Conservation (phyloP, 2,888 invertebrate species). For the Netelia melanura region DNA sequence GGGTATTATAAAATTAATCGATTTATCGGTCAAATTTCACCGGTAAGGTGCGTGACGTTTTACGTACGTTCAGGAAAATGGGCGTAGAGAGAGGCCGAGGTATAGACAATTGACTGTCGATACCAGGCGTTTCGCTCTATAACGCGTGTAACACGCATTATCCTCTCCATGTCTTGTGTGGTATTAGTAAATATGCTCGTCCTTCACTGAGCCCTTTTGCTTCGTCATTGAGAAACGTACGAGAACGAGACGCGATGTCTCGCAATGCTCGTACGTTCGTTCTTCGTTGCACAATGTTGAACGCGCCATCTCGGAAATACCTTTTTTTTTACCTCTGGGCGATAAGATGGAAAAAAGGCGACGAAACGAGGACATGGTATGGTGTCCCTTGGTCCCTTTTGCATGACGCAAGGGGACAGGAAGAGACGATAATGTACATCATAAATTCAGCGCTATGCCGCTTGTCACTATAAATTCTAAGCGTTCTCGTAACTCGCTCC, state of each 20-base stretch:
- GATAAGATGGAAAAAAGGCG: background rate
- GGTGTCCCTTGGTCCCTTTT: background rate
- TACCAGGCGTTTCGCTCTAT: slow-evolving; percentile 63
- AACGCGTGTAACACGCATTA: background rate
- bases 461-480: slow-evolving; percentile 64
- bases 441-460: slow-evolving; percentile 54
- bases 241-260: background rate
- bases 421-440: slow-evolving; percentile 51
- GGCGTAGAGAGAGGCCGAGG: slow-evolving; percentile 12
- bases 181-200: background rate
- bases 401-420: slow-evolving; percentile 1
- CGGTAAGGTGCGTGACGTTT: slow-evolving; percentile 29
- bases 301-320: slow-evolving; percentile 8
- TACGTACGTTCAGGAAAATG: background rate
- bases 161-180: no score
- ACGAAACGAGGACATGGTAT: background rate
- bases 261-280: background rate
- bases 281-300: background rate
- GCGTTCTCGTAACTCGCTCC: background rate
- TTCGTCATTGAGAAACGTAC: no score
- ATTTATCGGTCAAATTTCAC: slow-evolving; percentile 47
- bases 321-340: background rate
- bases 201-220: no score
- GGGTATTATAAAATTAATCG: slow-evolving; percentile 33
- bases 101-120: slow-evolving; percentile 69